Conservation (phyloP, 1,140 invertebrate species). For the Sogatella furcifera region DNA sequence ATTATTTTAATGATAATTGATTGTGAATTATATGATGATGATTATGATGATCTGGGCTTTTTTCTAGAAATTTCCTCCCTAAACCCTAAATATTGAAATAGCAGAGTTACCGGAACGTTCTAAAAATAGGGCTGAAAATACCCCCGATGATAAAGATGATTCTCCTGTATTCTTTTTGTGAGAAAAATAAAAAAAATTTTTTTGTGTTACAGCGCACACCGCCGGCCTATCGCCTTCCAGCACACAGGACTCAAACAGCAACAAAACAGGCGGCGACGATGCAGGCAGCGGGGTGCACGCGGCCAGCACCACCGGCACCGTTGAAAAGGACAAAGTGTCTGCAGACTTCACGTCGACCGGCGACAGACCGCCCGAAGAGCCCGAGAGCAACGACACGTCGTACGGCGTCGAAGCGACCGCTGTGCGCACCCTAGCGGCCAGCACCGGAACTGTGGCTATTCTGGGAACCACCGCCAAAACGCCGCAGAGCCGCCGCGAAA, state of each 20-base stretch:
- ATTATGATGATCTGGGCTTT: too few relatives aligned
- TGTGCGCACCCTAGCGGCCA: constrained; percentile 21
- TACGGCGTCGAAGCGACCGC: constrained; percentile 26
- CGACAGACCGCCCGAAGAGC: constrained; percentile 11
- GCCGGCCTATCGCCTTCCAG: constrained; percentile 19
- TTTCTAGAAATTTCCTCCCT: too few relatives aligned
- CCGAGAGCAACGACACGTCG: constrained; percentile 19
- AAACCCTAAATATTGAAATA: too few relatives aligned
- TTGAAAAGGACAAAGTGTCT: constrained; percentile 5
- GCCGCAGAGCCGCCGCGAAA: too few relatives aligned
- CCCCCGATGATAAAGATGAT: too few relatives aligned
- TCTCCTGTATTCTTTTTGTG: too few relatives aligned
- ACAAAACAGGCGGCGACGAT: not conserved
- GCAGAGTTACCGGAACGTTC: too few relatives aligned
- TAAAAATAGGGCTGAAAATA: too few relatives aligned
- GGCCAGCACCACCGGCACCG: not conserved
- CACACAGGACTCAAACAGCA: constrained; percentile 16
- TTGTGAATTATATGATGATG: too few relatives aligned
- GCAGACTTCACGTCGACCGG: too few relatives aligned
- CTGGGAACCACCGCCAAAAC: constrained; percentile 24
- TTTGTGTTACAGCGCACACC: constrained; percentile 18
- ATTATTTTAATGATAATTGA: too few relatives aligned
- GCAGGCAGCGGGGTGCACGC: not conserved
- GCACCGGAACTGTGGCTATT: constrained; percentile 25
- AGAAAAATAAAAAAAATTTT: not conserved